phyloP scores from a whole-genome alignment of 2,113 vertebrate species.

The Astur gentilis region DNA sequence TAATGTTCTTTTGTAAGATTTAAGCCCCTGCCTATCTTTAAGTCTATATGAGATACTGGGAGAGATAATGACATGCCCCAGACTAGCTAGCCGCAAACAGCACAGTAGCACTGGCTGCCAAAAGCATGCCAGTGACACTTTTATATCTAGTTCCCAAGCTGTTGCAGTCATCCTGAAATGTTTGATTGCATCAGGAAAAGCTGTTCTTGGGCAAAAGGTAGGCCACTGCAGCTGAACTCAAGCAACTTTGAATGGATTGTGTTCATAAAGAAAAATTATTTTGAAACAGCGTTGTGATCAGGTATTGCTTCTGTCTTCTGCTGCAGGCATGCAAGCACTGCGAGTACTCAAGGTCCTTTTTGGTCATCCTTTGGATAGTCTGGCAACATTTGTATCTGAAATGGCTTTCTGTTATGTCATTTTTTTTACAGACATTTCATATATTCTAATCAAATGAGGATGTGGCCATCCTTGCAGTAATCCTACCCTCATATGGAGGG shows the following conservation, averaged over 20 bases:
- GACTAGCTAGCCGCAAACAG: neutral
- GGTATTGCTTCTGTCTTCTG: neutral
- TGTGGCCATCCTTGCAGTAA: neutral
- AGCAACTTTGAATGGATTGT: neutral
- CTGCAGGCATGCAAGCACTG: neutral
- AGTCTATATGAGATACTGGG: neutral
- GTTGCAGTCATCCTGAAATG: neutral
- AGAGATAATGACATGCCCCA: neutral
- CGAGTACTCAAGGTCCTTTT: neutral
- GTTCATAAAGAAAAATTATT: neutral
- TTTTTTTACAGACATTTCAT: neutral
- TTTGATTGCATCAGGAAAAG: neutral
- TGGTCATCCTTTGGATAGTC: neutral
- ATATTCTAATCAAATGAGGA: neutral
- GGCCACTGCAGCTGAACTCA: neutral
- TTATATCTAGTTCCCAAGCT: neutral
- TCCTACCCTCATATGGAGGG: neutral
- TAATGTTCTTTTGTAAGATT: neutral
- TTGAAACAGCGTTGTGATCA: neutral
- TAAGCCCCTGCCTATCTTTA: neutral
- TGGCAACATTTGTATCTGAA: neutral
- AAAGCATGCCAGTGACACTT: neutral
- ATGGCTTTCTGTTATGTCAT: neutral
- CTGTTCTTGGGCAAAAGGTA: neutral
- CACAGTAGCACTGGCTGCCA: neutral